Evolutionary conservation across 2,888 invertebrate species (phyloP).

Genomic region (Spilosoma lubricipeda): DNA sequence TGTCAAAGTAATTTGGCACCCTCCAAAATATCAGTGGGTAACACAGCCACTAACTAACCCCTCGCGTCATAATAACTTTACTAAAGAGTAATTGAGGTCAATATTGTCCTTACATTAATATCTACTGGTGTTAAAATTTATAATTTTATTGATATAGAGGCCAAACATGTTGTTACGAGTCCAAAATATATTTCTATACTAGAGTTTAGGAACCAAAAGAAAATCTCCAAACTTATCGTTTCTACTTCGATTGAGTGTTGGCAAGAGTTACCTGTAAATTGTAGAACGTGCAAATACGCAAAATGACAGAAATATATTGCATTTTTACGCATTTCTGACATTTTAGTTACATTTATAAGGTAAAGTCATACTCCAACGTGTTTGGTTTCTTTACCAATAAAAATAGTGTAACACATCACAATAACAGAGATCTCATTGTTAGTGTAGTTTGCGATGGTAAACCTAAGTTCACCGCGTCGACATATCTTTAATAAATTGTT

Average conservation of each 20-base stretch:
- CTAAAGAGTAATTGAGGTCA: neutral
- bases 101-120: neutral
- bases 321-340: too few relatives aligned
- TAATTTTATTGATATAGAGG: neutral
- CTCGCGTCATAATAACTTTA: neutral
- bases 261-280: neutral
- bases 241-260: neutral
- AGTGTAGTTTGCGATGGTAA: neutral
- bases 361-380: neutral
- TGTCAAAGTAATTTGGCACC: neutral
- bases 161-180: neutral
- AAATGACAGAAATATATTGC: too few relatives aligned
- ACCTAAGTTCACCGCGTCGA: neutral
- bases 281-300: too few relatives aligned
- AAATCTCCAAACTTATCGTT: neutral
- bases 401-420: neutral
- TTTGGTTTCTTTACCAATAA: neutral
- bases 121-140: neutral
- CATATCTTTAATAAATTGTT: neutral
- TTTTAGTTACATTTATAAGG: too few relatives aligned
- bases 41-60: neutral
- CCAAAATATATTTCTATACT: neutral
- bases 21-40: neutral
- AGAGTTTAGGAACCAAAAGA: neutral
- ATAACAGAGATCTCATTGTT: neutral